Evolutionary conservation across 2,888 invertebrate genomes (phyloP).

Genomic region (Drosophila quinaria): DNA sequence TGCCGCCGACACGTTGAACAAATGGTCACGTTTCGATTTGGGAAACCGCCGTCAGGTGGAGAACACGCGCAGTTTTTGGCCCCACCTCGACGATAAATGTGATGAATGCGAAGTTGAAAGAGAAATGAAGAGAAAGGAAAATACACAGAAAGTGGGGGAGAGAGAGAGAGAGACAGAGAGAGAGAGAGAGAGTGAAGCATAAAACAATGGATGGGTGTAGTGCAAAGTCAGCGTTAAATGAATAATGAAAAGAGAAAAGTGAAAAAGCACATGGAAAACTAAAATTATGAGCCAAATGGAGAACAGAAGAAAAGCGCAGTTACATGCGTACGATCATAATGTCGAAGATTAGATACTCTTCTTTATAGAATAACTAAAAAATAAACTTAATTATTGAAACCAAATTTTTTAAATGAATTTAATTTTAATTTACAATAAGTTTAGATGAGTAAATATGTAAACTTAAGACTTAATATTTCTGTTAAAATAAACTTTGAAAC

Average conservation of each 20-base stretch:
- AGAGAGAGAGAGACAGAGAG: not conserved
- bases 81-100: slow-evolving; percentile 8
- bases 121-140: not conserved
- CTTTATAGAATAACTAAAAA: not conserved
- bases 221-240: slow-evolving; percentile 27
- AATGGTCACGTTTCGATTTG: slow-evolving; percentile 58
- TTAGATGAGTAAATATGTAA: too few species aligned
- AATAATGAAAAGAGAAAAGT: slow-evolving; percentile 23
- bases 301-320: not conserved
- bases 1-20: slow-evolving; percentile 42
- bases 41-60: slow-evolving; percentile 19
- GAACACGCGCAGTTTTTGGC: slow-evolving; percentile 11
- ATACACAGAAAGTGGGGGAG: not conserved
- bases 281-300: slow-evolving; percentile 9
- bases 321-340: not conserved
- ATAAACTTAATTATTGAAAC: too few species aligned
- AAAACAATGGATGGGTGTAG: slow-evolving; percentile 18
- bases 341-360: not conserved
- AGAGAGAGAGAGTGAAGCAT: not conserved
- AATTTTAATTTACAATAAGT: too few species aligned
- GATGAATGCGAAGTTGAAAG: slow-evolving; percentile 23
- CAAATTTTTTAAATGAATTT: too few species aligned
- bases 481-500: too few species aligned
- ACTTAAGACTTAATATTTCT: too few species aligned
- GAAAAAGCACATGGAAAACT: slow-evolving; percentile 18